Base-by-base conservation (phyloP, 2,113 vertebrate species). In the Ifrita kowaldi region DNA sequence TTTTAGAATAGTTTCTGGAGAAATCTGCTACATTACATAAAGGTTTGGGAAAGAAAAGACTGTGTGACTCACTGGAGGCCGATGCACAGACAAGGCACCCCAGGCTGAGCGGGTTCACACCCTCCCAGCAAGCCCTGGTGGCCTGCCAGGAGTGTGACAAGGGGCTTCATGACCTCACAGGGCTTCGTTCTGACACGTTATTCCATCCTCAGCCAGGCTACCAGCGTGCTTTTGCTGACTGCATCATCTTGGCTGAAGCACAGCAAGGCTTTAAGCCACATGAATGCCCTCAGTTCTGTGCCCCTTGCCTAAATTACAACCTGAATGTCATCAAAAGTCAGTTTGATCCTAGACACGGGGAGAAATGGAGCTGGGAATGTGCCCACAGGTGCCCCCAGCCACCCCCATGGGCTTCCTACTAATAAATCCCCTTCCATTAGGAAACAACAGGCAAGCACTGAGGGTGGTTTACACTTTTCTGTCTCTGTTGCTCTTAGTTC, bases 401-500 rank as follows among this genome's bases (percentile, higher is more conserved):
- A 39, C 35, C 32, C 28, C n/a, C 65, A 46, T 2, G 6, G 26
- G 47, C 65, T 64, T 68, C 88, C 86, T 42, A 1, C 57, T 59
- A 60, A 81, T 95, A 92, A 92, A 93, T 95, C 53, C 53, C 69
- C 41, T 70, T 57, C 73, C 46, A 27, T 62, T 53, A 82, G 52
- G 83, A 49, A 95, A 37, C 16, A 70, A 62, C 28, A 75, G 49
- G 44, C 65, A 35, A 90, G 35, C 10, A 8, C 69, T 18, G 19
- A 42, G 80, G 90, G 56, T 87, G 57, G n/a, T 95, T 96, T 95
- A 90, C 70, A 47, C 87, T 67, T n/a, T 49, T 52, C 83, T 88
- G 0, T 68, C 90, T 96, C 79, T 89, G 35, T 33, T 92, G 92
- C 46, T 93, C 64, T 84, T 20, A 65, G 69, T 68, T 94, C 96